Evolutionary conservation across 2,113 vertebrate species (phyloP).

Genomic region (Python bivittatus): DNA sequence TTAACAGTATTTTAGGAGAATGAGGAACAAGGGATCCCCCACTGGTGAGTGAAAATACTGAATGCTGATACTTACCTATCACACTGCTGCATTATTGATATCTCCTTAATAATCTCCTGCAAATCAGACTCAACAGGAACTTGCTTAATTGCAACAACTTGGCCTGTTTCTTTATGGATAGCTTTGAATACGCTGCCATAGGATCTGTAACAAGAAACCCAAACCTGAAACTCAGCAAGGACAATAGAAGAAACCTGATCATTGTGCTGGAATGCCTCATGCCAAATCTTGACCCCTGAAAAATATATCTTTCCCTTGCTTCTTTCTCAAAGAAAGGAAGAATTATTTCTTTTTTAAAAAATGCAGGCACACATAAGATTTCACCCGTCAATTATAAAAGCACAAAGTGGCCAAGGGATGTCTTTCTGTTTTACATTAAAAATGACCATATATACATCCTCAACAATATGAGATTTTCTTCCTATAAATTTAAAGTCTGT

Average conservation of each 20-base stretch:
- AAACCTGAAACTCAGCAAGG: background rate
- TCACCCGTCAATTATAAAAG: too few relatives aligned
- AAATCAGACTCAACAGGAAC: conserved; percentile 96
- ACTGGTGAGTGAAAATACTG: rapidly evolving
- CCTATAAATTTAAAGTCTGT: too few relatives aligned
- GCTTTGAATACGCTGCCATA: conserved; percentile 96
- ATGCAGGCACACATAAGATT: too few relatives aligned
- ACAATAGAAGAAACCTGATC: background rate
- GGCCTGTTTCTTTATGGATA: conserved; percentile 91
- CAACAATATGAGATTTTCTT: too few relatives aligned
- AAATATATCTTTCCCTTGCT: too few relatives aligned
- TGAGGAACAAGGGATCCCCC: background rate
- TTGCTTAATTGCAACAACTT: conserved; percentile 95
- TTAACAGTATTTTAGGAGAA: too few relatives aligned
- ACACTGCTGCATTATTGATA: conserved; percentile 97
- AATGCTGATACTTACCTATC: conserved; percentile 80
- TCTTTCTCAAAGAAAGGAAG: too few relatives aligned
- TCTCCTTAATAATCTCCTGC: conserved; percentile 98
- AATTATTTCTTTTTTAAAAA: too few relatives aligned
- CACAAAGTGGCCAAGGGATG: too few relatives aligned
- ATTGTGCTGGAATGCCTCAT: background rate
- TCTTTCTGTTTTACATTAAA: too few relatives aligned
- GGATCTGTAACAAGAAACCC: conserved; percentile 73
- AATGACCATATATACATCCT: too few relatives aligned
- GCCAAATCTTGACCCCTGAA: too few relatives aligned